Conservation (phyloP, 1,140 invertebrate species). For the Atta colombica region DNA sequence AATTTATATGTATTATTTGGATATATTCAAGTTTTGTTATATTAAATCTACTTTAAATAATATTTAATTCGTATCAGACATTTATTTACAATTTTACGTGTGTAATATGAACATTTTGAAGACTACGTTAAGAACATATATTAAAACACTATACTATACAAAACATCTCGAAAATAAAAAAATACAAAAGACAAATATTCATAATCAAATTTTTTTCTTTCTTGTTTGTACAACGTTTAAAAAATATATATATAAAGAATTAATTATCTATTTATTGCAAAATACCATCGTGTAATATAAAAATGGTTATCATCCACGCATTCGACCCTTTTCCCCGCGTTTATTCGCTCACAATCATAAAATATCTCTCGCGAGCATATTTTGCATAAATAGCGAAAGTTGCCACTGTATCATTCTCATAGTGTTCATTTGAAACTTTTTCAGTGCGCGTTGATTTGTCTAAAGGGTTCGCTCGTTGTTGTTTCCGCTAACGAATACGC, state of each 20-base stretch:
- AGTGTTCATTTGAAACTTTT: slow-evolving; percentile 49
- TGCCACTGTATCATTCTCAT: background rate
- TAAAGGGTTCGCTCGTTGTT: slow-evolving; percentile 42
- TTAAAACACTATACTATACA: background rate
- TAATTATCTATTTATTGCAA: background rate
- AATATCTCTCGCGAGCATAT: background rate
- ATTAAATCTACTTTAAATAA: background rate
- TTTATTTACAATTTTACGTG: background rate
- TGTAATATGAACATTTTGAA: no score
- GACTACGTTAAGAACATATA: background rate
- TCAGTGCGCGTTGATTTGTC: slow-evolving; percentile 48
- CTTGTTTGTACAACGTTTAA: background rate
- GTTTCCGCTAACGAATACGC: slow-evolving; percentile 45
- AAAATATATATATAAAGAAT: background rate
- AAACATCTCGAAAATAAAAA: background rate
- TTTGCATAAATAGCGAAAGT: background rate
- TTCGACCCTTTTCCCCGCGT: background rate
- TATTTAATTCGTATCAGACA: background rate
- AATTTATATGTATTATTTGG: background rate
- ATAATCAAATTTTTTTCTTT: background rate
- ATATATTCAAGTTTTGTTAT: slow-evolving; percentile 7
- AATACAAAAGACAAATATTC: background rate
- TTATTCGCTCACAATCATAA: slow-evolving; percentile 16
- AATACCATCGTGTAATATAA: background rate
- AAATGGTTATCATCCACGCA: background rate